Conservation (phyloP, 2,888 invertebrate species). For the Dryocosmus kuriphilus region DNA sequence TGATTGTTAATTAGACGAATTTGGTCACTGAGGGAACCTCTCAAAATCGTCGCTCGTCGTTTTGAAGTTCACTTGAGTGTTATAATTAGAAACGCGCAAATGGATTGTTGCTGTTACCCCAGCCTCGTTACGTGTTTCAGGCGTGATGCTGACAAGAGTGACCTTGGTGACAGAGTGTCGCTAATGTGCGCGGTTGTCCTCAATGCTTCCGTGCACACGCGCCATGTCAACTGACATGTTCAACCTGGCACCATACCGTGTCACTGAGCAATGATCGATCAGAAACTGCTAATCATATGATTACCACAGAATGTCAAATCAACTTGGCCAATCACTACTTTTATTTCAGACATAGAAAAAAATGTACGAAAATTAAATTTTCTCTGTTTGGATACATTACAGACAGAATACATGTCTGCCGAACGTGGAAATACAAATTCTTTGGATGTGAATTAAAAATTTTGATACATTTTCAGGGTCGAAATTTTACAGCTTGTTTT, state of each 20-base stretch:
- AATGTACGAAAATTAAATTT: neutral
- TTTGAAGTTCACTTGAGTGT: slow-evolving; percentile 1
- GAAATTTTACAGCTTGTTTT: neutral
- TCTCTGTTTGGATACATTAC: neutral
- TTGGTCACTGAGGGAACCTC: neutral
- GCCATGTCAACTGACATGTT: neutral
- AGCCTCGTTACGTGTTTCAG: neutral
- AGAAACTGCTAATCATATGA: neutral
- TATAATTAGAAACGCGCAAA: neutral
- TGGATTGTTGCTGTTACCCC: neutral
- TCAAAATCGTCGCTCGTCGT: neutral
- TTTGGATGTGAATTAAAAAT: too few relatives aligned
- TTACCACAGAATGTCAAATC: neutral
- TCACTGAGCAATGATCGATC: slow-evolving; percentile 30
- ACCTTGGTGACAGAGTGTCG: slow-evolving; percentile 23
- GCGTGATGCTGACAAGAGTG: slow-evolving; percentile 20
- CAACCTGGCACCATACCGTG: neutral
- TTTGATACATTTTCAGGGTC: neutral
- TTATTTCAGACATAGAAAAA: neutral
- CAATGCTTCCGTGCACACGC: slow-evolving; percentile 1
- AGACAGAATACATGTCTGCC: neutral
- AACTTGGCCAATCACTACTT: neutral
- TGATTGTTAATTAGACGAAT: neutral
- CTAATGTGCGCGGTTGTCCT: slow-evolving; percentile 22
- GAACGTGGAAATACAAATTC: too few relatives aligned